Evolutionary conservation across 2,113 vertebrate genomes (phyloP).

Genomic region (Spea multiplicata): DNA sequence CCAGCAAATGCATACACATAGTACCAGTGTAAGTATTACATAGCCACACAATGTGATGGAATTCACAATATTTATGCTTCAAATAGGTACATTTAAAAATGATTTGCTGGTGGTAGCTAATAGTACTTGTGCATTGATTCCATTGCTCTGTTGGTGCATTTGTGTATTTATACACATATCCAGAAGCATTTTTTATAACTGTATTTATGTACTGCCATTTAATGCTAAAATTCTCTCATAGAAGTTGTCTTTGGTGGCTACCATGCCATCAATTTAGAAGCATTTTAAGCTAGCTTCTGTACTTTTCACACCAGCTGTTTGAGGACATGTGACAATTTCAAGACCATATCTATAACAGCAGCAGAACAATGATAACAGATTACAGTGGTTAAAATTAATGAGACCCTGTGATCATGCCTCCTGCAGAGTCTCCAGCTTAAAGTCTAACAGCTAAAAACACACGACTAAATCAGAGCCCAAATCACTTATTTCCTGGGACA

Average conservation of each 20-base stretch:
- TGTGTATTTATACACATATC: background rate
- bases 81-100: too few relatives aligned
- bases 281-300: background rate
- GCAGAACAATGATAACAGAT: slow-evolving; percentile 45
- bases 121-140: too few relatives aligned
- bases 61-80: too few relatives aligned
- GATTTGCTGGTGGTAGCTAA: too few relatives aligned
- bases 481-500: slow-evolving; percentile 45
- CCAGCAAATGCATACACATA: too few relatives aligned
- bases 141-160: too few relatives aligned
- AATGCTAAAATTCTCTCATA: background rate
- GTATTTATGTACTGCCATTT: background rate
- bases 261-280: background rate
- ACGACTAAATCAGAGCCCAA: slow-evolving; percentile 43
- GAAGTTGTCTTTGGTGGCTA: background rate
- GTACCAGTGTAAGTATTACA: too few relatives aligned
- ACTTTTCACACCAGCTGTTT: slow-evolving; percentile 16
- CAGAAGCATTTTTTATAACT: background rate
- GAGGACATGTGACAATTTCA: slow-evolving; percentile 15
- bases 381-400: slow-evolving; percentile 50
- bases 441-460: slow-evolving; percentile 36
- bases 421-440: slow-evolving; percentile 26
- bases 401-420: slow-evolving; percentile 39
- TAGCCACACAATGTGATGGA: too few relatives aligned
- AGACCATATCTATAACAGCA: slow-evolving; percentile 12